Evolutionary conservation across 2,888 invertebrate species (phyloP), one percentile per base, ranked within the genome.

Genomic region (Eupithecia tripunctaria): DNA sequence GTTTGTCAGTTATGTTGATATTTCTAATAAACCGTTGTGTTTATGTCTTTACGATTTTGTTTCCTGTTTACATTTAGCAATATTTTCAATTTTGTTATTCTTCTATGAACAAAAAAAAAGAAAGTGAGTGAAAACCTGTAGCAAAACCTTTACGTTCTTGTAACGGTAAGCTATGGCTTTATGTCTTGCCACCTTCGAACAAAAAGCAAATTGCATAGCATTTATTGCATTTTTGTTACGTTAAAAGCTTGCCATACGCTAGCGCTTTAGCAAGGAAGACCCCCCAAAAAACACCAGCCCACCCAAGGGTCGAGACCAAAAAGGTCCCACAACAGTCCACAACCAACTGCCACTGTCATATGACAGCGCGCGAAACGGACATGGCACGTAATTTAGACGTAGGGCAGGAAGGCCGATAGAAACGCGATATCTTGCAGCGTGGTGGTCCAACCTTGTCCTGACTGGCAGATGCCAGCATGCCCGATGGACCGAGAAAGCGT

Each of bases 401-500:
- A 91, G 92, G 92, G 86, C 90, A 92, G 92, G 92, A 92, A 91
- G 91, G 89, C 92, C 93, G 93, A 93, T 84, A 88, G 94, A 92
- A 93, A 94, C 91, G 70, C 81, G 93, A 94, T 87, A 89, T 83
- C 81, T 80, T 80, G 85, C 86, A 86, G 84, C 91, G 88, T 88
- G 94, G 94, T 94, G 94, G 94, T 94, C 94, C 81, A 84, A 84
- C 88, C 82, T 82, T 81, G 84, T 82, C 79, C 81, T 93, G 92
- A 94, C 89, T 92, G 94, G 94, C 94, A 93, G 86, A 89, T 93
- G 91, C 90, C 90, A 88, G 90, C 89, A 94, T 92, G 94, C 92
- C 92, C 92, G 92, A 92, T 94, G 89, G 93, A 94, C 91, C 94
- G 94, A 88, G 92, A 93, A 94, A 92, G 92, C 89, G 93, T 89